Conservation (phyloP, 1,140 invertebrate genomes). For the Heterodera schachtii region DNA sequence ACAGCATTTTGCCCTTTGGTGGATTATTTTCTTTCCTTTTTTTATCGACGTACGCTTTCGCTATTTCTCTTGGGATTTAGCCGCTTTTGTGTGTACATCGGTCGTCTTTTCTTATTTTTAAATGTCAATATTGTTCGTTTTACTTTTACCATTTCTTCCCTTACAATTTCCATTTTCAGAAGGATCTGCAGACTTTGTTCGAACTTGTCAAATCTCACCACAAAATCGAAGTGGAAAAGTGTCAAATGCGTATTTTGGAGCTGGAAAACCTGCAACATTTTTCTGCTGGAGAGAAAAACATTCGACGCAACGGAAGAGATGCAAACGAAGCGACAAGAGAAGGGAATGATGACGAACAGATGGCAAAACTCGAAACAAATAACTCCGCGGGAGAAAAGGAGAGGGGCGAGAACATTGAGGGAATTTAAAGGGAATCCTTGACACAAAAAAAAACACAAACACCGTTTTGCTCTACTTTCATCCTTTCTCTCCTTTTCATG, state of each 20-base stretch:
- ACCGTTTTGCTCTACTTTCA: neutral
- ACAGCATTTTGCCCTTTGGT: too few relatives aligned
- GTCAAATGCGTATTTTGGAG: conserved; percentile 1
- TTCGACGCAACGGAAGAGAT: neutral
- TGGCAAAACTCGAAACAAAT: neutral
- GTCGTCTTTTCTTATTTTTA: neutral
- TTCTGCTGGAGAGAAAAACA: neutral
- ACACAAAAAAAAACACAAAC: neutral
- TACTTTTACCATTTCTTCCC: neutral
- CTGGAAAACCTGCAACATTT: neutral
- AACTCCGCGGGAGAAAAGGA: neutral
- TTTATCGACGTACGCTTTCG: neutral
- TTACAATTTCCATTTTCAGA: conserved; percentile 3
- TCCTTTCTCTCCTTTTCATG: neutral
- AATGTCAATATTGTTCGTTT: neutral
- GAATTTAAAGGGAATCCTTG: neutral
- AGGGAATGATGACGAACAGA: conserved; percentile 6
- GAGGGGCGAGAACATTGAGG: neutral
- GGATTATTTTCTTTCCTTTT: neutral
- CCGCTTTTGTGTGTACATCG: neutral
- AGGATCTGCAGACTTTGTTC: conserved; percentile 13
- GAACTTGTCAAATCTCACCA: conserved; percentile 13
- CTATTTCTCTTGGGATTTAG: neutral
- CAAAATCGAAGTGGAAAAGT: conserved; percentile 4
- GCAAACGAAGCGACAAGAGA: neutral